phyloP scores from a whole-genome alignment of 2,113 vertebrate species.

The Okapia johnstoni region DNA sequence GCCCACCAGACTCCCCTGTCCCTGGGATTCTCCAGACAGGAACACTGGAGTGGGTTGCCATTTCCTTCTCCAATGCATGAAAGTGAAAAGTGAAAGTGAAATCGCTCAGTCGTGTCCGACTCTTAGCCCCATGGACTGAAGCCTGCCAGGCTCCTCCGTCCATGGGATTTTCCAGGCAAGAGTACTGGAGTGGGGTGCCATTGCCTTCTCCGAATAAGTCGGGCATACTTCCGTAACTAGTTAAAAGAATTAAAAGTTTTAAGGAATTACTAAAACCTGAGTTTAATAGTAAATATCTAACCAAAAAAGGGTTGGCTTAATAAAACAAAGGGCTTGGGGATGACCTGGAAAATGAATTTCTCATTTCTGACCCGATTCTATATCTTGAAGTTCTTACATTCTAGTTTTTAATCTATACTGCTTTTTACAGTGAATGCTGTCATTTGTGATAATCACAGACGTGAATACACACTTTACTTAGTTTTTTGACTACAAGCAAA shows the following conservation, averaged over 20 bases:
- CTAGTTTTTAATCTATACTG: not conserved
- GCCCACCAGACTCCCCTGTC: too few species aligned
- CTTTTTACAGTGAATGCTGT: not conserved
- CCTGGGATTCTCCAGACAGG: too few species aligned
- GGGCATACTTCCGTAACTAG: not conserved
- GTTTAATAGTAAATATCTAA: not conserved
- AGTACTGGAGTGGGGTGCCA: too few species aligned
- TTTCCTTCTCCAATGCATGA: too few species aligned
- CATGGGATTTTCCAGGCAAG: too few species aligned
- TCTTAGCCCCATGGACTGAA: too few species aligned
- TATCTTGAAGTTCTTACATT: not conserved
- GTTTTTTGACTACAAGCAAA: conserved; percentile 18
- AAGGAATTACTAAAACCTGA: not conserved
- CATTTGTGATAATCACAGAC: not conserved
- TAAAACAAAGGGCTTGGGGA: not conserved
- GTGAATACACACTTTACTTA: not conserved
- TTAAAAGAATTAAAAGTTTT: not conserved
- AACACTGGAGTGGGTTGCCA: too few species aligned
- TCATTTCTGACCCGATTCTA: not conserved
- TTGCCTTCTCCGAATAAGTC: too few species aligned
- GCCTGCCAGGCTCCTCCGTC: too few species aligned
- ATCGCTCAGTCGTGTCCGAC: too few species aligned
- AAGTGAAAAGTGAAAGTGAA: too few species aligned
- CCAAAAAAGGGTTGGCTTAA: not conserved
- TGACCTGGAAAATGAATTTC: conserved; percentile 21